Percentiles rank a stretch among this genome's conserved stretches.
Evolutionary conservation across 1,140 invertebrate genomes (phyloP).

Genomic region (Drosophila suzukii): DNA sequence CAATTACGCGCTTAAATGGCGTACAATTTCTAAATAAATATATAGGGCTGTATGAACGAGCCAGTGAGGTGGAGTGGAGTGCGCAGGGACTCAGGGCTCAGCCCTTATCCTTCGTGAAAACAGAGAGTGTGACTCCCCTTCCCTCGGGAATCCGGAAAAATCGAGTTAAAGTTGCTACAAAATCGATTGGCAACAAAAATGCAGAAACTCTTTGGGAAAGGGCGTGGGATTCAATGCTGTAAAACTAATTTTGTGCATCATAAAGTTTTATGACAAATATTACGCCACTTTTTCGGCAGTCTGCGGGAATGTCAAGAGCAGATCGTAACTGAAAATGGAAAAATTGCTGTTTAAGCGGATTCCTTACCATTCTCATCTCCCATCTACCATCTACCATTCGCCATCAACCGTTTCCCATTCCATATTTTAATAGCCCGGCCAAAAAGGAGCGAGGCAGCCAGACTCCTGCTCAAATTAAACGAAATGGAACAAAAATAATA

Average conservation of each 20-base stretch:
- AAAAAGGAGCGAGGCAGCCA: constrained; percentile 21
- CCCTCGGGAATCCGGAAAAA: constrained; percentile 25
- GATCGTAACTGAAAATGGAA: constrained; percentile 28
- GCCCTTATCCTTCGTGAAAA: constrained; percentile 19
- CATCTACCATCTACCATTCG: constrained; percentile 4
- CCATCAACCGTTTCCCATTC: constrained; percentile 3
- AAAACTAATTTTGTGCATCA: constrained; percentile 81
- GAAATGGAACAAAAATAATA: constrained; percentile 63
- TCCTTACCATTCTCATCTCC: constrained; percentile 29
- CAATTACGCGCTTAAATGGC: constrained; percentile 77
- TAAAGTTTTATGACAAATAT: constrained; percentile 81
- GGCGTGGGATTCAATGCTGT: constrained; percentile 65
- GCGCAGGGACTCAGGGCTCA: constrained; percentile 3
- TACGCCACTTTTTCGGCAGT: constrained; percentile 73
- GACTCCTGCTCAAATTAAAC: constrained; percentile 41
- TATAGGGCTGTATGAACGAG: constrained; percentile 14
- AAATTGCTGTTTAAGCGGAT: constrained; percentile 68
- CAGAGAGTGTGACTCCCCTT: constrained; percentile 5
- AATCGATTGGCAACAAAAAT: constrained; percentile 48
- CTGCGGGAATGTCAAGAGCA: constrained; percentile 70
- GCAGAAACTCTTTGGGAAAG: background rate
- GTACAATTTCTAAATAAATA: constrained; percentile 79
- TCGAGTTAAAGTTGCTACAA: constrained; percentile 40
- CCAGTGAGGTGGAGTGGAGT: background rate
- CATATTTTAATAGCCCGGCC: constrained; percentile 53